Percentiles rank a stretch among this genome's conserved stretches.
These are phyloP conservation scores for Peromyscus leucopus DNA, from an alignment of 2,113 vertebrate species.

Conservation along the genomic window DNA sequence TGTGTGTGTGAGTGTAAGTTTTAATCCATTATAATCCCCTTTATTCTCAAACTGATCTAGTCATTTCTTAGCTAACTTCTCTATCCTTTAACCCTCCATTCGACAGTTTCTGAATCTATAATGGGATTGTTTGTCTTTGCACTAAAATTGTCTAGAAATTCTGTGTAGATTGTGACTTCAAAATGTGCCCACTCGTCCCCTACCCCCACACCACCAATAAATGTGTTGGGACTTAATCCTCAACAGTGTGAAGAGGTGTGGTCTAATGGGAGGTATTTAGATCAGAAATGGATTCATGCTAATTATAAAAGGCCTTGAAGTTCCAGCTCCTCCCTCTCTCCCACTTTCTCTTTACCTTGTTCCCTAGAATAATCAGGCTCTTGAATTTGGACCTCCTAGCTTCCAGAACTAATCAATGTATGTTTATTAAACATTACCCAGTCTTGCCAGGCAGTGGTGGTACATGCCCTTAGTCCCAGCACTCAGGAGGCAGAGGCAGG, in stretches of 20 bases:
- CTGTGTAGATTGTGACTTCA: not conserved
- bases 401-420: not conserved
- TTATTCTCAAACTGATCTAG: not conserved
- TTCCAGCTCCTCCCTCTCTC: not conserved
- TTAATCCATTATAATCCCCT: not conserved
- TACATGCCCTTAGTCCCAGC: not conserved
- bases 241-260: not conserved
- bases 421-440: not conserved
- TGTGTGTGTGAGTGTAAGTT: not conserved
- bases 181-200: not conserved
- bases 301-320: not conserved
- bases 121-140: not conserved
- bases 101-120: slow-evolving; percentile 42
- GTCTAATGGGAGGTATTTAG: not conserved
- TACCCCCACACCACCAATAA: not conserved
- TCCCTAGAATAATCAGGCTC: not conserved
- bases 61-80: slow-evolving; percentile 39
- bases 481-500: not conserved
- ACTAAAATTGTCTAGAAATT: slow-evolving; percentile 16
- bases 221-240: not conserved
- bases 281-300: slow-evolving; percentile 1
- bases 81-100: not conserved
- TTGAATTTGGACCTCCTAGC: not conserved
- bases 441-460: no score
- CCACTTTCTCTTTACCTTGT: not conserved